Evolutionary conservation across 2,113 vertebrate genomes (phyloP), one percentile per base, ranked within the genome.

Genomic region (Microcebus jonahi): DNA sequence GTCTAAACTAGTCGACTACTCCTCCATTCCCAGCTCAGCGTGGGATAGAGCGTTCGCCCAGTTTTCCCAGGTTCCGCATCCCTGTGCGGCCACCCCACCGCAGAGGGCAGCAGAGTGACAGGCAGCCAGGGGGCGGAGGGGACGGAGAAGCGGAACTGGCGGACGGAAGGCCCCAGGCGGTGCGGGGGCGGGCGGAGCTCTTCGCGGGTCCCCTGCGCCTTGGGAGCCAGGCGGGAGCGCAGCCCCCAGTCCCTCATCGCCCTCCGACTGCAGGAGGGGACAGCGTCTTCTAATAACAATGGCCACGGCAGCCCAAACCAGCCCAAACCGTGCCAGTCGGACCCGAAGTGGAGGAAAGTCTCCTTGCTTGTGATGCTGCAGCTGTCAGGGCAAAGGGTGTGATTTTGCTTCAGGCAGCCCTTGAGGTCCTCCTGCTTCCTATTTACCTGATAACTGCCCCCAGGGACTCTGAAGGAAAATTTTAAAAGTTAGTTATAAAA

Each of bases 71-170:
- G 23, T 84, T 92, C 50, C 59, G 25, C 39, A 39, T 87, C 50
- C 31, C 63, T 18, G 8, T 12, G 29, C 0, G 36, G 48, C 42
- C 42, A 42, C 42, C 42, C 65, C 81, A 95, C 81, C 18, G 0
- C 85, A 95, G 95, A 90, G 93, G 91, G 94, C 90, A 94, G 76
- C 71, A 94, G 88, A 96, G 90, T 65, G 57, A 86, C 81, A 25
- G 59, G 82, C 77, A 83, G 39, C 1, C 1, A 65, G 42, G 21
- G 2, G 8, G 7, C 42, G n/a, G 6, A 48, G 29, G 3, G 1
- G 14, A 18, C 18, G 2, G 68, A 90, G 55, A 29, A n/a, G 31
- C 31, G 65, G 70, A 71, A 27, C 36, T 31, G 36, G 25, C 2
- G 6, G 11, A 25, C 3, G 6, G 11, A 25, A 50, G 85, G 55